Conservation (phyloP, 2,113 vertebrate species). For the Pachycephala philippinensis region DNA sequence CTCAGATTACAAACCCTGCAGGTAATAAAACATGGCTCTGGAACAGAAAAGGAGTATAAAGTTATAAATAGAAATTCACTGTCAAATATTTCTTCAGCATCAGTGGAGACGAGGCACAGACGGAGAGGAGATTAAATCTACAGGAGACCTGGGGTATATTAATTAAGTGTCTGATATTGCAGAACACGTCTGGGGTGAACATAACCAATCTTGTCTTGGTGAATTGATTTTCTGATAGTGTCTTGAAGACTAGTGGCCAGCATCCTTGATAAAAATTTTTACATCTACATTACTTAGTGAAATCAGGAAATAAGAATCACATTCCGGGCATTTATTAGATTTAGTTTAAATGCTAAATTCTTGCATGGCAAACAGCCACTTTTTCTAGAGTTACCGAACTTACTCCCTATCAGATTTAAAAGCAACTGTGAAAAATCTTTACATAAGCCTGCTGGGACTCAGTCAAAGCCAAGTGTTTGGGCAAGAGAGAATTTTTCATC, state of each 20-base stretch:
- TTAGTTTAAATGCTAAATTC: conserved; percentile 40
- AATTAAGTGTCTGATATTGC: conserved; percentile 70
- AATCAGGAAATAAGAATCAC: conserved; percentile 40
- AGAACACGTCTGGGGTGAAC: conserved; percentile 52
- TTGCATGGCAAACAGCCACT: conserved; percentile 4
- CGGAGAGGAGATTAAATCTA: conserved; percentile 60
- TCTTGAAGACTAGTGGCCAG: conserved; percentile 42
- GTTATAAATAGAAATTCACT: conserved; percentile 61
- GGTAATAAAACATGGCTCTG: conserved; percentile 21
- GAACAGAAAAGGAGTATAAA: conserved; percentile 11
- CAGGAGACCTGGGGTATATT: conserved; percentile 51
- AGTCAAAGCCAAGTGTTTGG: neutral
- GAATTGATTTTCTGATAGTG: conserved; percentile 72
- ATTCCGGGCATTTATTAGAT: conserved; percentile 23
- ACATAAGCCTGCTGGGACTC: neutral
- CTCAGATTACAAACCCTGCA: neutral
- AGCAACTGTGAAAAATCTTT: conserved; percentile 3
- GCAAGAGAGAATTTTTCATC: neutral
- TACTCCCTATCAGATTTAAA: conserved; percentile 25
- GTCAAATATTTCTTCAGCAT: conserved; percentile 37
- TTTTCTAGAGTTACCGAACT: conserved; percentile 24
- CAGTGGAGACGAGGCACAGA: conserved; percentile 42
- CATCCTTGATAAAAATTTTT: conserved; percentile 48
- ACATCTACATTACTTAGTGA: conserved; percentile 48
- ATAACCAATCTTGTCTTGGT: conserved; percentile 37